phyloP scores from a whole-genome alignment of 2,113 vertebrate species.

The Eupsittula cactorum region DNA sequence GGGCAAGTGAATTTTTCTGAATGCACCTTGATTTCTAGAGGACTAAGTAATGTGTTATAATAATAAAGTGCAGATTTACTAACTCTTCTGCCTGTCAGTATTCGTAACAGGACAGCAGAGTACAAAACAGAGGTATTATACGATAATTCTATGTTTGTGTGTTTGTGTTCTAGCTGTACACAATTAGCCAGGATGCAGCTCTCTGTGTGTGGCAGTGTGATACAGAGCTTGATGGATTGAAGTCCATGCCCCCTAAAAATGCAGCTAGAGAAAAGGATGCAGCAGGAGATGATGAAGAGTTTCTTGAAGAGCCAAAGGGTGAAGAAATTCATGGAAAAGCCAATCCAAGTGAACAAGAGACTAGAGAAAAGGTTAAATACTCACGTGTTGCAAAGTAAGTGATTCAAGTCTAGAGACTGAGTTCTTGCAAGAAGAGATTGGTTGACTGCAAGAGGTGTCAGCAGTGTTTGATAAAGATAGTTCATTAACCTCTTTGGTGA shows the following conservation, averaged over 20 bases:
- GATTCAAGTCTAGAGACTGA: not conserved
- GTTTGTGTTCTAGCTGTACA: constrained; percentile 83
- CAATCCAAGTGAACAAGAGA: constrained; percentile 64
- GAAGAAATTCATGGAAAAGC: constrained; percentile 84
- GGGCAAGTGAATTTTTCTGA: not conserved
- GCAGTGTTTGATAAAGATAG: not conserved
- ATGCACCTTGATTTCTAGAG: not conserved
- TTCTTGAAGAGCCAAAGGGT: constrained; percentile 63
- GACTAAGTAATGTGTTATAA: not conserved
- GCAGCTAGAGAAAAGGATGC: constrained; percentile 39
- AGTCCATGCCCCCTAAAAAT: constrained; percentile 62
- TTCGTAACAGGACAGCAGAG: not conserved
- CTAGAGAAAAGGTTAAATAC: constrained; percentile 82
- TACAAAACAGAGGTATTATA: not conserved
- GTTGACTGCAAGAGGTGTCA: not conserved
- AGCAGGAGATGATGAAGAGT: constrained; percentile 33
- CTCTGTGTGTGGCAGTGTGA: constrained; percentile 95
- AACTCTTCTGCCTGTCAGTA: not conserved
- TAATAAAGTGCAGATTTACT: not conserved
- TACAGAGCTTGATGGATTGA: constrained; percentile 82
- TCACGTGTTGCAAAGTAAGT: constrained; percentile 86
- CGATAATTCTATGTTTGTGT: accelerated
- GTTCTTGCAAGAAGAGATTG: not conserved
- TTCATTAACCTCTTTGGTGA: not conserved
- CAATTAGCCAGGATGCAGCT: constrained; percentile 89